Percentiles rank a stretch among this genome's conserved stretches.
phyloP scores from a whole-genome alignment of 2,797 vertebrate species.

The Peromyscus eremicus region DNA sequence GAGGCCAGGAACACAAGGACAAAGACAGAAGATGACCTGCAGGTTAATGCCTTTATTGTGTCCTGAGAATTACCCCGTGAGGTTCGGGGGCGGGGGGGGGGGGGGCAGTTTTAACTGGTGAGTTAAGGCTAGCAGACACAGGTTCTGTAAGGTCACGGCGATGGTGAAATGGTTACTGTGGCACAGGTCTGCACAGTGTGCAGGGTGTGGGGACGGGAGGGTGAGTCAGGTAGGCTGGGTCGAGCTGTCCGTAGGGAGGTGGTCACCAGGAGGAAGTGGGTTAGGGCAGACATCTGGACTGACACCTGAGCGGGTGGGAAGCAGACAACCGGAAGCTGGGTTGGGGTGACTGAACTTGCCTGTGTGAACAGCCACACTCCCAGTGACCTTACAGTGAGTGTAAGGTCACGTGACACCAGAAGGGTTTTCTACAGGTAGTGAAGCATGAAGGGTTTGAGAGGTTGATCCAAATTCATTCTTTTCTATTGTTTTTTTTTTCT shows the following conservation, averaged over 20 bases:
- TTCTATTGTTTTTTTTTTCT: background rate
- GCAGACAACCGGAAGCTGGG: background rate
- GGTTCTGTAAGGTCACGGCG: background rate
- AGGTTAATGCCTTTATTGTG: background rate
- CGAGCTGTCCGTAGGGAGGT: background rate
- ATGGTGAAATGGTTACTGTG: background rate
- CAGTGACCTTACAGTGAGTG: too few species aligned
- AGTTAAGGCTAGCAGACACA: background rate
- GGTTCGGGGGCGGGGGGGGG: background rate
- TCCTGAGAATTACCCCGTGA: background rate
- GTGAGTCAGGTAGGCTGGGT: background rate
- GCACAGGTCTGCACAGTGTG: background rate
- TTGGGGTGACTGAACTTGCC: background rate
- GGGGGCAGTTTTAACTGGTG: background rate
- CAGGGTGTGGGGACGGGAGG: background rate
- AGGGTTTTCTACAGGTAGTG: too few species aligned
- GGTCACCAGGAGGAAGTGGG: background rate
- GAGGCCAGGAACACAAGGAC: background rate
- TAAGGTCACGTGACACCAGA: background rate
- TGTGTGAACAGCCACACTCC: background rate
- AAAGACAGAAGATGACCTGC: background rate
- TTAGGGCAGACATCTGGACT: background rate
- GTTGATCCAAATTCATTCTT: background rate
- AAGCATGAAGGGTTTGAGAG: background rate
- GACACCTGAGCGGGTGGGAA: background rate